A percentile compares a stretch with the other conserved stretches of the same genome.
phyloP scores from a whole-genome alignment of 1,140 invertebrate genomes.

The Hyles euphorbiae region DNA sequence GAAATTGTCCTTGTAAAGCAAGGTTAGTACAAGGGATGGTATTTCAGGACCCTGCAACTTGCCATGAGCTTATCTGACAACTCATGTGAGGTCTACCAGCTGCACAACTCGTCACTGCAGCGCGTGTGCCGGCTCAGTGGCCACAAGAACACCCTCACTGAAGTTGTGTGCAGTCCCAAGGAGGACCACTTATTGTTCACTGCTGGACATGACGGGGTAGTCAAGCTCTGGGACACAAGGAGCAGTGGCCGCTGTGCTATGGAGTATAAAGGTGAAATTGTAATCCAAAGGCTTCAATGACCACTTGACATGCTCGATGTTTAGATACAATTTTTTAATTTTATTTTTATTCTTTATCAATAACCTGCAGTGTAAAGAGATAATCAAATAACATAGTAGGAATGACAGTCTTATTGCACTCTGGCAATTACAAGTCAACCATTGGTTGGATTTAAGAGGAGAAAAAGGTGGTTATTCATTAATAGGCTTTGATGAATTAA shows the following conservation, averaged over 20 bases:
- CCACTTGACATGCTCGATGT: constrained; percentile 14
- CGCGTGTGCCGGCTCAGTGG: constrained; percentile 53
- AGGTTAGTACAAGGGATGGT: neutral
- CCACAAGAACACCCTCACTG: constrained; percentile 72
- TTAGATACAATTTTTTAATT: neutral
- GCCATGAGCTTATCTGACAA: constrained; percentile 50
- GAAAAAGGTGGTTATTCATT: too few species aligned
- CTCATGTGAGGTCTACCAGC: constrained; percentile 54
- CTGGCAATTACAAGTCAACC: too few species aligned
- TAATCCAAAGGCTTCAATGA: too few species aligned
- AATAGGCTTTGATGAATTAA: too few species aligned
- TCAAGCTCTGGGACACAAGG: constrained; percentile 82
- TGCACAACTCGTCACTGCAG: constrained; percentile 47
- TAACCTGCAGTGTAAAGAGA: too few species aligned
- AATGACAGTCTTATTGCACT: too few species aligned
- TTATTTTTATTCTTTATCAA: too few species aligned
- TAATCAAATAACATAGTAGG: too few species aligned
- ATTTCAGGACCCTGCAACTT: constrained; percentile 50
- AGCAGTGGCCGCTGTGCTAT: constrained; percentile 72
- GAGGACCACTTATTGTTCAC: constrained; percentile 79
- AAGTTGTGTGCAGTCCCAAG: constrained; percentile 78
- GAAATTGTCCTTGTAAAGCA: too few species aligned
- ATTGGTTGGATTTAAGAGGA: too few species aligned
- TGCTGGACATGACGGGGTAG: constrained; percentile 76
- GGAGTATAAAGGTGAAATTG: constrained; percentile 76